These are phyloP conservation scores for Bombus breviceps DNA, from an alignment of 1,140 invertebrate genomes.

Conservation along the genomic window DNA sequence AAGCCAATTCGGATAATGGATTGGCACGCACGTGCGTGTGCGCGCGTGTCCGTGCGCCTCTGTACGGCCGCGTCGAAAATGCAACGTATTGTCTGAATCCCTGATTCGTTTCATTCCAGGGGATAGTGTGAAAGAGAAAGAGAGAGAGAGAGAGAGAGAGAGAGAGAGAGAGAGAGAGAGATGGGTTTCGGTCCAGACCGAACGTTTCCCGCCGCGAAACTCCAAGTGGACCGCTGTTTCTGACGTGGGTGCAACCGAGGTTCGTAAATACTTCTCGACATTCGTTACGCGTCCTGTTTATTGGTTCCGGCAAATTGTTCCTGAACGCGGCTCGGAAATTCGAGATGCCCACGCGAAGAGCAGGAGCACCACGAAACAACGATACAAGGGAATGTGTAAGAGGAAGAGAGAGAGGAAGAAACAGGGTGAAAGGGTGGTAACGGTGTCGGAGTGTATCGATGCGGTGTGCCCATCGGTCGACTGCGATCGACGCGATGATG, in stretches of 20 bases:
- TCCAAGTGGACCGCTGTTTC: slow-evolving; percentile 60
- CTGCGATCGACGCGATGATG: slow-evolving; percentile 58
- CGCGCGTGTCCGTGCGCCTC: slow-evolving; percentile 29
- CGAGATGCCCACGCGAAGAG: slow-evolving; percentile 6
- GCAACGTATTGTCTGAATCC: slow-evolving; percentile 66
- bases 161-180: not conserved
- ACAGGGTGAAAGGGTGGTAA: not conserved
- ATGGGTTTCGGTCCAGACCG: too few relatives aligned
- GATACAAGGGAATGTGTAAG: not conserved
- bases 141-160: not conserved
- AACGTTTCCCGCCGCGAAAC: slow-evolving; percentile 36
- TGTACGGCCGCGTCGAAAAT: slow-evolving; percentile 48
- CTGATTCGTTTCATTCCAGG: slow-evolving; percentile 62
- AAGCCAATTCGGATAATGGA: slow-evolving; percentile 82
- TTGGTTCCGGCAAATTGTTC: slow-evolving; percentile 58
- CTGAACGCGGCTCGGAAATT: slow-evolving; percentile 3
- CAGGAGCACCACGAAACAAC: not conserved
- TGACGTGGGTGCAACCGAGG: slow-evolving; percentile 60
- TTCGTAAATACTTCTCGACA: slow-evolving; percentile 55
- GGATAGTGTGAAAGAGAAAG: not conserved
- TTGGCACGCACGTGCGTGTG: slow-evolving; percentile 76
- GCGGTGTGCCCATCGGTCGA: slow-evolving; percentile 2
- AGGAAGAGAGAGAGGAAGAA: not conserved
- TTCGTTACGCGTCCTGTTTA: slow-evolving; percentile 51
- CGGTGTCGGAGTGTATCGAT: not conserved